These are phyloP conservation scores for Gari tellinella DNA, from an alignment of 2,888 invertebrate genomes.

Conservation along the genomic window DNA sequence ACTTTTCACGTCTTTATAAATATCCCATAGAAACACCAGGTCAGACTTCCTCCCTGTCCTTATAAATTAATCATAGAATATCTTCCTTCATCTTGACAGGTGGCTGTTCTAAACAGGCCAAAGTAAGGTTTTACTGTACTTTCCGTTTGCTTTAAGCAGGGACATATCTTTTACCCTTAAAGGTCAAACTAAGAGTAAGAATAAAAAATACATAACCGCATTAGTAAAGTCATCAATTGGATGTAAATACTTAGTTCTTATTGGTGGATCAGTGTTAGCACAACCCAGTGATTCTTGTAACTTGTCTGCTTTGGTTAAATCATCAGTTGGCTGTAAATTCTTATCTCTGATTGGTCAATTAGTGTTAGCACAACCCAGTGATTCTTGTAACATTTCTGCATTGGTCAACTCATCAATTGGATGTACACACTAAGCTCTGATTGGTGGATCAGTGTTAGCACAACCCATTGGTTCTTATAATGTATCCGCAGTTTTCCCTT, in stretches of 20 bases:
- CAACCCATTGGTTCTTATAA: conserved; percentile 16
- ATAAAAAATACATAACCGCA: no score
- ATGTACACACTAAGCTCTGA: conserved; percentile 32
- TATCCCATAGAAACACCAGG: no score
- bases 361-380: no score
- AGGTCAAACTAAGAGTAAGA: no score
- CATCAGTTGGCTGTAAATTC: conserved; percentile 29
- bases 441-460: conserved; percentile 22
- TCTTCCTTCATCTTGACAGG: no score
- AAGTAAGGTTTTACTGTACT: no score
- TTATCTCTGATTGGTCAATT: conserved; percentile 43
- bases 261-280: conserved; percentile 22
- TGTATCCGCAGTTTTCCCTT: neutral
- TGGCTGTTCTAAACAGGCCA: no score
- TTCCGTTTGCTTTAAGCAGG: no score
- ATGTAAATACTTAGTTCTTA: conserved; percentile 32
- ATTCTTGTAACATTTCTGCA: conserved; percentile 30
- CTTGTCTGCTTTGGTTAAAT: conserved; percentile 6
- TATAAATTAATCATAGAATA: no score
- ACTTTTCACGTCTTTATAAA: no score
- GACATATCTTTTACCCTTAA: no score
- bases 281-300: conserved; percentile 18
- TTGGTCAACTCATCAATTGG: conserved; percentile 17
- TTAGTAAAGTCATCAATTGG: conserved; percentile 17
- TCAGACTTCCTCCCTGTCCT: no score